Conservation (phyloP, 2,113 vertebrate species). For the Orthonyx spaldingii region DNA sequence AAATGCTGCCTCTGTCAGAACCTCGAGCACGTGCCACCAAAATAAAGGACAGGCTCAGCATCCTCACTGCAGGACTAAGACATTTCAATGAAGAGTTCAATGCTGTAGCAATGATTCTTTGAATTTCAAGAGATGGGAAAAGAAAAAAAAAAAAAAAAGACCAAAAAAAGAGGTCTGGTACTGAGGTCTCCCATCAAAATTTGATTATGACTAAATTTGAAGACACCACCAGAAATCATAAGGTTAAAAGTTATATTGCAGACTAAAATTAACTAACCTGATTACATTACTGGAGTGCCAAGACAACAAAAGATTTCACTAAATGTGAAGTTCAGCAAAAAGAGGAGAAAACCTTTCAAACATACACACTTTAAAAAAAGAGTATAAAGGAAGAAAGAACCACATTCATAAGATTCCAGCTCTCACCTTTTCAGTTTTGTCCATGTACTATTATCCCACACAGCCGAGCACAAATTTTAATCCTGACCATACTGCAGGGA, state of each 20-base stretch:
- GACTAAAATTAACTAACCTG: not conserved
- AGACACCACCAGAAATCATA: not conserved
- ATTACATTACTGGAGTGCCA: not conserved
- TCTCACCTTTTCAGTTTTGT: not conserved
- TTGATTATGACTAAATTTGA: not conserved
- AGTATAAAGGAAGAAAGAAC: not conserved
- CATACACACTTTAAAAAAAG: fast-evolving
- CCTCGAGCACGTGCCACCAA: not conserved
- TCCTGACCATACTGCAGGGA: not conserved
- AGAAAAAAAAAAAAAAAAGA: no score
- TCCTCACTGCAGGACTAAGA: not conserved
- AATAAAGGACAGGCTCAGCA: not conserved
- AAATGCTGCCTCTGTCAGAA: not conserved
- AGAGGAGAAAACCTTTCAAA: not conserved
- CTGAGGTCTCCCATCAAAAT: not conserved
- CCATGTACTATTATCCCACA: not conserved
- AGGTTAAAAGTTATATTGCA: not conserved
- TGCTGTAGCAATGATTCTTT: not conserved
- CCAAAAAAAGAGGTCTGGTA: not conserved
- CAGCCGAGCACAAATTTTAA: not conserved
- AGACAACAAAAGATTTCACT: not conserved
- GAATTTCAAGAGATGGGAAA: not conserved
- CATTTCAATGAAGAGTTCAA: not conserved
- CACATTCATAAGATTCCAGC: not conserved
- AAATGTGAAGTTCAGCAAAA: not conserved